phyloP scores from a whole-genome alignment of 2,888 invertebrate genomes.

The Actias luna region DNA sequence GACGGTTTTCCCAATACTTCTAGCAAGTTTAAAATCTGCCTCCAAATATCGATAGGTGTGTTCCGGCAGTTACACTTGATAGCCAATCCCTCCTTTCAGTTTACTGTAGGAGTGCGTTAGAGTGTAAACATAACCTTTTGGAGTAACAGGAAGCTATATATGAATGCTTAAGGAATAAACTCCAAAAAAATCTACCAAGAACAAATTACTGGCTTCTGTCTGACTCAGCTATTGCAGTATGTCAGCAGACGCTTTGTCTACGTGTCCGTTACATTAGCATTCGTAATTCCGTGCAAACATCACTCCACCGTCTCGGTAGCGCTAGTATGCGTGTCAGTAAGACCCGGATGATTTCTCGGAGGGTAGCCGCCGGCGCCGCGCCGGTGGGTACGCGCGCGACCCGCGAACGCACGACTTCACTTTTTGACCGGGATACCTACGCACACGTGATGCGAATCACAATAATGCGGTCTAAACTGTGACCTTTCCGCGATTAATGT shows the following conservation, averaged over 20 bases:
- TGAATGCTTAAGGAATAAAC: not conserved
- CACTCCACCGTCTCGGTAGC: conserved; percentile 25
- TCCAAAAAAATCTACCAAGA: not conserved
- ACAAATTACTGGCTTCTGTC: not conserved
- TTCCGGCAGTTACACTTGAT: too few species aligned
- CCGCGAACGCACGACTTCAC: conserved; percentile 72
- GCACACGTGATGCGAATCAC: conserved; percentile 69
- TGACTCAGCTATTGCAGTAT: not conserved
- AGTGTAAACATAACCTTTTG: too few species aligned
- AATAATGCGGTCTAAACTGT: conserved; percentile 30
- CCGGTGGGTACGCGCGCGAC: conserved; percentile 34
- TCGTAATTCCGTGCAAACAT: conserved; percentile 11
- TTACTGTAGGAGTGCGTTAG: too few species aligned
- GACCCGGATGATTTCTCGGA: conserved; percentile 76
- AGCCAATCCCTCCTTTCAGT: too few species aligned
- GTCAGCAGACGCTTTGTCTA: not conserved
- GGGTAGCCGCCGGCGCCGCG: conserved; percentile 67
- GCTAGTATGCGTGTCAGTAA: conserved; percentile 50
- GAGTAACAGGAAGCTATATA: too few species aligned
- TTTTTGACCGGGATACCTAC: conserved; percentile 78
- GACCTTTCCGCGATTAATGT: not conserved
- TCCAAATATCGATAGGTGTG: too few species aligned
- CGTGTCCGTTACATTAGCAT: not conserved
- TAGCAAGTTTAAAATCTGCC: too few species aligned
- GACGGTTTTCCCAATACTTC: too few species aligned